These are phyloP conservation scores for Danio choprae DNA, from an alignment of 2,797 vertebrate species.

Conservation along the genomic window DNA sequence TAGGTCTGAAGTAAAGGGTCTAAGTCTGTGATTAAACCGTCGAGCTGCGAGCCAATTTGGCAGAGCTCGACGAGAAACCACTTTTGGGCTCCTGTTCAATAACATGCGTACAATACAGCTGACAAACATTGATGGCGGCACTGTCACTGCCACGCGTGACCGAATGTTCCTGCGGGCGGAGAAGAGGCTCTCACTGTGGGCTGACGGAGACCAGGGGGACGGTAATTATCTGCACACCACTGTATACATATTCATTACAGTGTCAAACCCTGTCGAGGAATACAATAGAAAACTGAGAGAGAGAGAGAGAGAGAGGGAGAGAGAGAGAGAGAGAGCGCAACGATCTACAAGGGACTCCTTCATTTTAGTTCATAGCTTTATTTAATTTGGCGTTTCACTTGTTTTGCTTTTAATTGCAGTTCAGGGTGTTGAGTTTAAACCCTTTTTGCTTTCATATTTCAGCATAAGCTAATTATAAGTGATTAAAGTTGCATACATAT, in stretches of 20 bases:
- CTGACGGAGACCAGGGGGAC: conserved; percentile 29
- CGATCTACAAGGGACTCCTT: neutral
- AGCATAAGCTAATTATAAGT: neutral
- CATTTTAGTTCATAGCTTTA: neutral
- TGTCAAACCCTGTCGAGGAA: conserved; percentile 38
- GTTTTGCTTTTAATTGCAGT: neutral
- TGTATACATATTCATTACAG: conserved; percentile 59
- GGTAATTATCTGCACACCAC: conserved; percentile 27
- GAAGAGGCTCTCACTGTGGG: conserved; percentile 22
- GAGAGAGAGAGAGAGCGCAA: conserved; percentile 7
- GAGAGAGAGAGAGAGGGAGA: conserved; percentile 27
- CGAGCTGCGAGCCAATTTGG: conserved; percentile 31
- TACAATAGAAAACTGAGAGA: conserved; percentile 32
- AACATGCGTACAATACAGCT: conserved; percentile 30
- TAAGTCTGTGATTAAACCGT: conserved; percentile 34
- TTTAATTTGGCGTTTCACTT: neutral
- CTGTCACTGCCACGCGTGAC: conserved; percentile 40
- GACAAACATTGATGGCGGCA: conserved; percentile 40
- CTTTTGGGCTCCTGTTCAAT: conserved; percentile 32
- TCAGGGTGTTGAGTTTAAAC: neutral
- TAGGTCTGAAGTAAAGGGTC: conserved; percentile 23
- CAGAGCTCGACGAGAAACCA: neutral
- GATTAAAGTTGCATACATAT: no score
- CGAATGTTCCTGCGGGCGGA: conserved; percentile 37
- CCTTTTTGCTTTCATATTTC: neutral